Evolutionary conservation across 2,797 vertebrate species (phyloP), one percentile per base, ranked within the genome.

Genomic region (Amblyraja radiata): DNA sequence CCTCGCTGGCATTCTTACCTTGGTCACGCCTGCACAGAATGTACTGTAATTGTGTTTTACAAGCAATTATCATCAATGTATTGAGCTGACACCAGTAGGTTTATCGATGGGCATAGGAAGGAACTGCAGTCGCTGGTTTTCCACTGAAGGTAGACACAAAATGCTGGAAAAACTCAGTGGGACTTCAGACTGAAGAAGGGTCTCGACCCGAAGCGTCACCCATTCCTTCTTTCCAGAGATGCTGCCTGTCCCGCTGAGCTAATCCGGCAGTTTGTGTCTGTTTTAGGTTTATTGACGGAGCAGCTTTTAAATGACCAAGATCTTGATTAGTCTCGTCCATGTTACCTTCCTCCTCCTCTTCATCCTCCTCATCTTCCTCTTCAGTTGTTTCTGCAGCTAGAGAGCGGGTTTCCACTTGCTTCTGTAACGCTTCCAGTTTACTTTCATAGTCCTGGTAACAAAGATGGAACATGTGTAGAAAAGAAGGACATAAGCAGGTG

Each of bases 401-500:
- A 54, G 99, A 99, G n/a, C 98, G 97, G 0, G 98, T 99, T 94
- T 99, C 99, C 32, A 99, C 99, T 95, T 99, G 99, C 96, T 98
- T 99, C 97, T 99, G 99, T 88, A 99, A 97, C 94, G 99, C 99
- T 95, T 98, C 98, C 93, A 99, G 96, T 94, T 99, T 99, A 94
- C 97, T 99, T 96, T 99, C 99, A 94, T 99, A 99, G 94, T 98
- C 99, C 99, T 99, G 97, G 80, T 95, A 32, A 95, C 94, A 96
- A 95, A 96, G 95, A 95, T 93, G 96, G 94, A 94, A 96, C 94
- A 96, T 93, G 94, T 96, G 94, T 96, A 96, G 96, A 94, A 95
- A 93, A 96, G 71, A 93, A 96, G 71, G 94, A 97, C 94, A 95
- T 95, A 94, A 94, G 93, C 84, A 93, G 94, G 83, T 32, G 86